Evolutionary conservation across 2,888 invertebrate genomes (phyloP), one percentile per base, ranked within the genome.

Genomic region (Quadroppia sp.): DNA sequence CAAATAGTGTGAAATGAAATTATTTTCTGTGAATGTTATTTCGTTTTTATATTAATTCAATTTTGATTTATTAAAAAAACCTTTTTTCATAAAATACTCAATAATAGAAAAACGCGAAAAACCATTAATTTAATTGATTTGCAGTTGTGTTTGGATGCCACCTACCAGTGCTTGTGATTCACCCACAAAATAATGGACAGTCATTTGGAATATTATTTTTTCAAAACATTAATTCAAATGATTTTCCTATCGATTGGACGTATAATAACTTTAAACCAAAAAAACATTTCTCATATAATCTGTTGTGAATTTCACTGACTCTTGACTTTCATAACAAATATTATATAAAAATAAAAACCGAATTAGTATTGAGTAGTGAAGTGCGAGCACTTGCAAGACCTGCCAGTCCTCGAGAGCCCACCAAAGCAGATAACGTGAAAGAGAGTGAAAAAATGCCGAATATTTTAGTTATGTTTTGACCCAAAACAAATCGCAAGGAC

Each of bases 111-210:
- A 36, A 32, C 36, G 53, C 17, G 53, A 20, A n/a, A 20, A 53
- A 53, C 53, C 61, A 64, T 64, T 36, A 64, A 64, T 64, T 64
- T 64, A 64, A 64, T 64, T 64, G 61, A 64, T 64, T 64, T 36
- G 36, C 30, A 64, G 30, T 64, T 64, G 61, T 64, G 28, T 56
- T 28, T 28, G 13, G 30, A 56, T 17, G 11, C 23, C 56, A 30
- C 56, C 56, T 56, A 28, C 53, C 53, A 30, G 56, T 11, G 28
- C 15, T 56, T 56, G 30, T 56, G 56, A 56, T 56, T 28, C 56
- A 56, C 30, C 56, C 56, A 23, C 11, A 15, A 15, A 25, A 56
- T 56, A 20, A 30, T 9, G 9, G 9, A 36, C 4, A 36, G 36
- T n/a, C 36, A 36, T 36, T 36, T 36, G 36, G 9, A 36, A 36